These are phyloP conservation scores for Rhagoletis zephyria DNA, from an alignment of 1,140 invertebrate genomes.

Conservation along the genomic window DNA sequence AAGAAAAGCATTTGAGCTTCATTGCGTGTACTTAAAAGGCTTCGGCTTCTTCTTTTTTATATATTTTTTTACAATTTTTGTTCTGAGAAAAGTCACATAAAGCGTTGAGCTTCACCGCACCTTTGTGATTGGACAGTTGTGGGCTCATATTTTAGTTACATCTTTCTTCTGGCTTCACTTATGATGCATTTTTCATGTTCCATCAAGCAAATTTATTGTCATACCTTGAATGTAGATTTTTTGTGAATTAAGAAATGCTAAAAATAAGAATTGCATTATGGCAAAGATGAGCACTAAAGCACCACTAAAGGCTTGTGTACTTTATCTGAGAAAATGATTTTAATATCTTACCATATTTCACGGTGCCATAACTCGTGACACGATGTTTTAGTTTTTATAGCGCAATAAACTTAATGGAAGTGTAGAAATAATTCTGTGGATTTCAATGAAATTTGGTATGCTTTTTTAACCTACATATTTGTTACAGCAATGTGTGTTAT, in stretches of 20 bases:
- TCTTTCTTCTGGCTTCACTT: constrained; percentile 10
- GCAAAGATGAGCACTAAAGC: background rate
- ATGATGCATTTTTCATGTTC: background rate
- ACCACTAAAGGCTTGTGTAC: background rate
- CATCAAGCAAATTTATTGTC: background rate
- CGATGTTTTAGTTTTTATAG: too few relatives aligned
- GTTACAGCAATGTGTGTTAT: too few relatives aligned
- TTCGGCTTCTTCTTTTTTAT: background rate
- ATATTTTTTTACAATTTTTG: background rate
- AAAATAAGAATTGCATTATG: background rate
- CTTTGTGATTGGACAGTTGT: background rate
- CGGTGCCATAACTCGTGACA: too few relatives aligned
- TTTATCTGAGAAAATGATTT: too few relatives aligned
- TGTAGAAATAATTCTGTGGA: too few relatives aligned
- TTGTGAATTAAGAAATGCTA: background rate
- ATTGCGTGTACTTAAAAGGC: background rate
- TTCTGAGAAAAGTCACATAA: background rate
- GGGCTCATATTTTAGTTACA: background rate
- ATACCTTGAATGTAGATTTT: background rate
- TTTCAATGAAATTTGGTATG: too few relatives aligned
- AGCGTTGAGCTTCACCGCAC: background rate
- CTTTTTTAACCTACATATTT: too few relatives aligned
- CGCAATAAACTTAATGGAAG: too few relatives aligned
- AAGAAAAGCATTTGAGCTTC: background rate
- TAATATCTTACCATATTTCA: too few relatives aligned